These are phyloP conservation scores for Megalonaias nervosa DNA, from an alignment of 1,140 invertebrate species.

Conservation along the genomic window DNA sequence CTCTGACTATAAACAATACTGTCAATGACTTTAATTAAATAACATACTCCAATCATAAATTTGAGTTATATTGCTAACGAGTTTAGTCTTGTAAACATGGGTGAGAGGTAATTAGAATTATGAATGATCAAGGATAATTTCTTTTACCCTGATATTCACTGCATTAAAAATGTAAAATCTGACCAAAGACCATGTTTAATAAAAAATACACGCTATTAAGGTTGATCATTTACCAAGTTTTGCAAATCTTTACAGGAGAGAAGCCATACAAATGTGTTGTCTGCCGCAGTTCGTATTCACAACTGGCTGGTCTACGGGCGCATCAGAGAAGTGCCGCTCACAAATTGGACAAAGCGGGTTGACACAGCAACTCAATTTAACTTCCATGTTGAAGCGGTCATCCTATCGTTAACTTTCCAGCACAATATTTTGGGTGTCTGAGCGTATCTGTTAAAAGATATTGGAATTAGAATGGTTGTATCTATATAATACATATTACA, in stretches of 20 bases:
- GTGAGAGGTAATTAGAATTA: background rate
- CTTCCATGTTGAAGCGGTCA: too few relatives aligned
- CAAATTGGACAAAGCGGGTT: conserved; percentile 30
- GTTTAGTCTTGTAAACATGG: background rate
- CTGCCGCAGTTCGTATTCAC: conserved; percentile 66
- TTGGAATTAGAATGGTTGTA: too few relatives aligned
- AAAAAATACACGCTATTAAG: too few relatives aligned
- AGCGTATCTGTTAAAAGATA: too few relatives aligned
- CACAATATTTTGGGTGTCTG: too few relatives aligned
- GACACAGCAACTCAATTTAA: background rate
- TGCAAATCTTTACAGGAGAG: conserved; percentile 56
- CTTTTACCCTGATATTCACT: background rate
- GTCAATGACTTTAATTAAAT: too few relatives aligned
- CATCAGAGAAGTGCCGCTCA: conserved; percentile 68
- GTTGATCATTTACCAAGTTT: background rate
- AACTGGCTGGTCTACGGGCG: conserved; percentile 66
- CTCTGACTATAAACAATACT: too few relatives aligned
- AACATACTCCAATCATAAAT: too few relatives aligned
- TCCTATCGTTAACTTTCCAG: too few relatives aligned
- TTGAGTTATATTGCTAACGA: too few relatives aligned
- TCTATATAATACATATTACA: too few relatives aligned
- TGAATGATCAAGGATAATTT: background rate
- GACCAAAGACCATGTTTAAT: too few relatives aligned
- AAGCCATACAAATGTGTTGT: conserved; percentile 64
- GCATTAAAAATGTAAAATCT: background rate